These are phyloP conservation scores for Hemichromis elongatus DNA, from an alignment of 2,113 vertebrate species.

Conservation along the genomic window DNA sequence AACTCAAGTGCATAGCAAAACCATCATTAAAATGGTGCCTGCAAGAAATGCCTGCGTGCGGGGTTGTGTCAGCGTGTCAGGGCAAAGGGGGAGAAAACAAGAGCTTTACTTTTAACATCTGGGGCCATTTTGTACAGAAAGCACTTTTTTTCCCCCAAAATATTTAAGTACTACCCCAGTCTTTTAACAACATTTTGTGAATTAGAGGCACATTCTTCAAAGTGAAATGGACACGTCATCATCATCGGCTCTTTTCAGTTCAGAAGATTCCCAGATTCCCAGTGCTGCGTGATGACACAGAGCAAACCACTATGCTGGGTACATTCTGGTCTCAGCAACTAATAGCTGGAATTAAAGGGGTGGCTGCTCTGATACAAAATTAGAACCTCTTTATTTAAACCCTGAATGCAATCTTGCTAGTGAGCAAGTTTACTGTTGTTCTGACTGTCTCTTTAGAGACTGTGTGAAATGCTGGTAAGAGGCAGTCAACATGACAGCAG, in stretches of 20 bases:
- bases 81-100: neutral
- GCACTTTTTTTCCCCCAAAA: neutral
- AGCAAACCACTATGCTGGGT: neutral
- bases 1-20: neutral
- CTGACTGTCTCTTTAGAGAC: neutral
- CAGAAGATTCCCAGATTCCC: neutral
- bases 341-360: neutral
- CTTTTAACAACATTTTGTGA: neutral
- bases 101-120: neutral
- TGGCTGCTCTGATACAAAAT: neutral
- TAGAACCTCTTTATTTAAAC: neutral
- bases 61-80: neutral
- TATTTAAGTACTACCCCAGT: neutral
- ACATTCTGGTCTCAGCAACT: neutral
- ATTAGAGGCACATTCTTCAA: neutral
- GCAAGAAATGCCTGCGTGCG: neutral
- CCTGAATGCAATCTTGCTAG: neutral
- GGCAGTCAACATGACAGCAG: neutral
- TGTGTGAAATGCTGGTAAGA: neutral
- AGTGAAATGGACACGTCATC: neutral
- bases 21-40: conserved; percentile 4
- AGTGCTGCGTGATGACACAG: neutral
- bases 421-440: neutral
- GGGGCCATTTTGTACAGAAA: neutral
- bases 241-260: neutral